Conservation (phyloP, 2,888 invertebrate species). For the Morinoia aosen region DNA sequence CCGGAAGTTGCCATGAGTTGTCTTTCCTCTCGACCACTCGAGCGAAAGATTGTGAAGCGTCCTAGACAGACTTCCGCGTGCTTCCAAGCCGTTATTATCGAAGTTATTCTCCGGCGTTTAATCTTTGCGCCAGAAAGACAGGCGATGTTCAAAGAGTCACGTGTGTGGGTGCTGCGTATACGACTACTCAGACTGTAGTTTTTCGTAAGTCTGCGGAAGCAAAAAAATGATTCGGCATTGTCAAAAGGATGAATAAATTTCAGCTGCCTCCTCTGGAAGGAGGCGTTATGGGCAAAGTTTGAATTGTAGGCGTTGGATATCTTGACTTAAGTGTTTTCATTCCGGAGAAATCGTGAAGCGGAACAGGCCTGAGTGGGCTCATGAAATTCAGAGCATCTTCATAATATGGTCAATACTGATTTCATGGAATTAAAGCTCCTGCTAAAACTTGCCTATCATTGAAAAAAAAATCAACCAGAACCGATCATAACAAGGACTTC, state of each 20-base stretch:
- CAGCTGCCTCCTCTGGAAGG: not conserved
- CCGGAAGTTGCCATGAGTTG: slow-evolving; percentile 10
- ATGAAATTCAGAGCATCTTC: too few relatives aligned
- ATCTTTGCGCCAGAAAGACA: not conserved
- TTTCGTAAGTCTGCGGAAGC: not conserved
- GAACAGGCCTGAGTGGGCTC: too few relatives aligned
- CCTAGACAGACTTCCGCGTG: not conserved
- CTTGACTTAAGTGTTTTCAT: too few relatives aligned
- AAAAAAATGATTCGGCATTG: not conserved
- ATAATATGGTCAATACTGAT: too few relatives aligned
- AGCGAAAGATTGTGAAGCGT: not conserved
- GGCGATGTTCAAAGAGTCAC: not conserved
- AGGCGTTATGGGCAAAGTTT: not conserved
- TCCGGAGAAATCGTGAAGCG: too few relatives aligned
- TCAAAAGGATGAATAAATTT: not conserved
- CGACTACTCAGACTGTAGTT: not conserved
- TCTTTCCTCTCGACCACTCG: not conserved
- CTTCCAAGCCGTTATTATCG: not conserved
- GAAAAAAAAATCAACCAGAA: too few relatives aligned
- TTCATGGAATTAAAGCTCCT: too few relatives aligned
- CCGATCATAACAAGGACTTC: too few relatives aligned
- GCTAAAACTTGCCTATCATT: too few relatives aligned
- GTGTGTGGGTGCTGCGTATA: not conserved
- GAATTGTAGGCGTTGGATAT: too few relatives aligned
- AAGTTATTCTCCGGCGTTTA: not conserved